A percentile compares a stretch with the other conserved stretches of the same genome.
Evolutionary conservation across 2,113 vertebrate genomes (phyloP).

Genomic region (Ameiurus melas): DNA sequence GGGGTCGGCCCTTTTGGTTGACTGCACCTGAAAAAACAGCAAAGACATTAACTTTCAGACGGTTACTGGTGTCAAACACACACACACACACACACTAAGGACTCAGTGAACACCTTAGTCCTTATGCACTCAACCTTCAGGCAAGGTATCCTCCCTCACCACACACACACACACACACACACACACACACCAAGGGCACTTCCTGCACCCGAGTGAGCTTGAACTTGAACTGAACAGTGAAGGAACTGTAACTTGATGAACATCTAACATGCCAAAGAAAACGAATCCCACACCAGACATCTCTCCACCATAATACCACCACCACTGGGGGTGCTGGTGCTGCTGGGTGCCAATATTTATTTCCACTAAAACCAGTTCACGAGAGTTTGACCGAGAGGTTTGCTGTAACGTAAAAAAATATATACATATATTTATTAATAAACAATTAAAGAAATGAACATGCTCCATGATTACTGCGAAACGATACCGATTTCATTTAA

Average conservation of each 20-base stretch:
- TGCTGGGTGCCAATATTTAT: background rate
- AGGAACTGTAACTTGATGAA: background rate
- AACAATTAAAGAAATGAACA: background rate
- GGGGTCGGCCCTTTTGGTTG: slow-evolving; percentile 90
- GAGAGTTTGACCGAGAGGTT: background rate
- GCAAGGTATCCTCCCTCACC: background rate
- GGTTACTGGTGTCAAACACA: background rate
- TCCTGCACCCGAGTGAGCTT: background rate
- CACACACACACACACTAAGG: background rate
- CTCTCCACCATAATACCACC: background rate
- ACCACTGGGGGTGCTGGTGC: too few relatives aligned
- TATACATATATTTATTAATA: too few relatives aligned
- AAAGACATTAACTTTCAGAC: background rate
- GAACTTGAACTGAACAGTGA: background rate
- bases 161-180: too few relatives aligned
- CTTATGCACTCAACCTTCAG: background rate
- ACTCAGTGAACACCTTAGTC: background rate
- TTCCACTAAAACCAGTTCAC: background rate
- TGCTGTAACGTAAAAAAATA: too few relatives aligned
- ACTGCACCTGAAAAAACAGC: slow-evolving; percentile 79
- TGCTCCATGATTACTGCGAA: background rate
- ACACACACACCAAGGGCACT: slow-evolving; percentile 17
- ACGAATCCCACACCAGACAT: background rate
- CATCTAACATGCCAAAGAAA: background rate
- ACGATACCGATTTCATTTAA: too few relatives aligned